These are phyloP conservation scores for Melipona quadrifasciata DNA, from an alignment of 1,140 invertebrate species.

Conservation along the genomic window DNA sequence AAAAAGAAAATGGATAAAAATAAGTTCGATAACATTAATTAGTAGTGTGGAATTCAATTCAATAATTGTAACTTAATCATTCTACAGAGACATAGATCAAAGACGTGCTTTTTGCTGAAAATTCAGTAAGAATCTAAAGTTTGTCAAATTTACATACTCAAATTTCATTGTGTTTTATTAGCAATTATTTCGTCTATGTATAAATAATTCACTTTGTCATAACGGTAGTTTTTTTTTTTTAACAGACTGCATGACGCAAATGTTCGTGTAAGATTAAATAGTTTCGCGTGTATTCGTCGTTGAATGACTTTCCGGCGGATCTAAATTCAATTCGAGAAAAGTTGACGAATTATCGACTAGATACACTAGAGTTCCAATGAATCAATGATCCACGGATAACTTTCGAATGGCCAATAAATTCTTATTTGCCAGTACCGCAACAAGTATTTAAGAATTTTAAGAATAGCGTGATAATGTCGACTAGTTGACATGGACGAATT, in stretches of 20 bases:
- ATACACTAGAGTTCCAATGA: not conserved
- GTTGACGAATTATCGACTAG: not conserved
- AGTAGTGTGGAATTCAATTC: not conserved
- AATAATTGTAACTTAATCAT: not conserved
- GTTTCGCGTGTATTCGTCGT: not conserved
- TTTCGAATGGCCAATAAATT: slow-evolving; percentile 4
- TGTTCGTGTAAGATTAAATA: slow-evolving; percentile 15
- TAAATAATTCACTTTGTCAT: not conserved
- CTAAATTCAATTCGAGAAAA: not conserved
- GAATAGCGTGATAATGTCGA: not conserved
- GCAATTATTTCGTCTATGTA: not conserved
- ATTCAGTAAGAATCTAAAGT: too few relatives aligned
- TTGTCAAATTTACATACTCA: not conserved
- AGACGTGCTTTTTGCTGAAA: not conserved
- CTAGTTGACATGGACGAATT: slow-evolving; percentile 24
- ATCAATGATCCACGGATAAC: not conserved
- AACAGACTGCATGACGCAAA: not conserved
- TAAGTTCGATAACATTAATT: not conserved
- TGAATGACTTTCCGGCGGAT: not conserved
- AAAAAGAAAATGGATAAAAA: not conserved
- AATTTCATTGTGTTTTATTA: not conserved
- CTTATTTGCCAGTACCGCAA: not conserved
- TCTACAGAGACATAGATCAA: not conserved
- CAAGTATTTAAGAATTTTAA: not conserved
- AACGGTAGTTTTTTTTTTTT: not conserved